These are phyloP conservation scores for Xenops minutus DNA, from an alignment of 2,797 vertebrate genomes.

Conservation along the genomic window DNA sequence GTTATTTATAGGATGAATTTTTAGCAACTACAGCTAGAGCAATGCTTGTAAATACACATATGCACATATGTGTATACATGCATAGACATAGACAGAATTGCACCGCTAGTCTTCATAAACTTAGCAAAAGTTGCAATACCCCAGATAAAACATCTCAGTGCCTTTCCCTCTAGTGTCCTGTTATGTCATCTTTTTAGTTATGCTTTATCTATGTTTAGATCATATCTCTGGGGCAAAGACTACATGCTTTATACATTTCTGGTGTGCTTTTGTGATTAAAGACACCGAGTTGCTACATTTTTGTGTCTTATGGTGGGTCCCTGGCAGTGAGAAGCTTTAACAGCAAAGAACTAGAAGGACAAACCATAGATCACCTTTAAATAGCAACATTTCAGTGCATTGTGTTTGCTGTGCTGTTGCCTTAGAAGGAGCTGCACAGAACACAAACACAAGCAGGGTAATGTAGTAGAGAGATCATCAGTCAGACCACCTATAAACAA, in stretches of 20 bases:
- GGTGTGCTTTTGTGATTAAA: conserved; percentile 36
- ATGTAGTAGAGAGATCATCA: background rate
- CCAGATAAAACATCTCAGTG: background rate
- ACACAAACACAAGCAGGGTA: background rate
- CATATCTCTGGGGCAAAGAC: background rate
- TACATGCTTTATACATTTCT: conserved; percentile 8
- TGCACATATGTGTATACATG: background rate
- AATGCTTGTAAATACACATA: background rate
- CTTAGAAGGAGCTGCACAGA: background rate
- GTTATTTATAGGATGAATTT: background rate
- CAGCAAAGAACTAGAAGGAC: background rate
- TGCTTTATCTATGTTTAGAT: conserved; percentile 30
- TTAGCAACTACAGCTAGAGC: background rate
- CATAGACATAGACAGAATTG: background rate
- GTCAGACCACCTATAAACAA: background rate
- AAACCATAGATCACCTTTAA: conserved; percentile 13
- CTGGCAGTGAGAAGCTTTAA: background rate
- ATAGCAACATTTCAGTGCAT: background rate
- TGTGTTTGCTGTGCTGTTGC: background rate
- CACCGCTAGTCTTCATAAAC: background rate
- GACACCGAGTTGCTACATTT: background rate
- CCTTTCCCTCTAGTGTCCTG: background rate
- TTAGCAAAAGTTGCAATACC: background rate
- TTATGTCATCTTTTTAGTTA: conserved; percentile 20
- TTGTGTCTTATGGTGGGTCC: conserved; percentile 3